These are phyloP conservation scores for Prionace glauca DNA, from an alignment of 2,797 vertebrate species.

Conservation along the genomic window DNA sequence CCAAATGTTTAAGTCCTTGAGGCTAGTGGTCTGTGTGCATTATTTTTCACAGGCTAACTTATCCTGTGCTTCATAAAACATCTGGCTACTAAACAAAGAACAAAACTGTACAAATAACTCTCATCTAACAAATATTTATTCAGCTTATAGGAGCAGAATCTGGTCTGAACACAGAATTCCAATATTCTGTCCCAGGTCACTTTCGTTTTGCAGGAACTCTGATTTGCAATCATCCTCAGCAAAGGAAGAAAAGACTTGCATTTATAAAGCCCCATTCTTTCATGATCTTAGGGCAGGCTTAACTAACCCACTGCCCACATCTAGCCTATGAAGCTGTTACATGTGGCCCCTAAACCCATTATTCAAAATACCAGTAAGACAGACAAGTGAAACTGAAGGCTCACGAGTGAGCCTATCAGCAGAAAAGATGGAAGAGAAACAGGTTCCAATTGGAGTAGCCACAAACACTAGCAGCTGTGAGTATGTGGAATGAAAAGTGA, in stretches of 20 bases:
- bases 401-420: too few relatives aligned
- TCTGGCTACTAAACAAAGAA: not conserved
- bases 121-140: not conserved
- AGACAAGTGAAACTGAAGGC: too few relatives aligned
- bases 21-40: not conserved
- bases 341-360: too few relatives aligned
- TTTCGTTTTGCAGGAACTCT: not conserved
- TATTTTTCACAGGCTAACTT: not conserved
- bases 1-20: not conserved
- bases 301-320: too few relatives aligned
- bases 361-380: too few relatives aligned
- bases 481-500: too few relatives aligned
- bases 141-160: not conserved
- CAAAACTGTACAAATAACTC: not conserved
- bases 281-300: not conserved
- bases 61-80: not conserved
- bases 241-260: not conserved
- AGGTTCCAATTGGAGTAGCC: too few relatives aligned
- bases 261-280: not conserved
- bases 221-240: not conserved
- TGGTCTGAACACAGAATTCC: not conserved
- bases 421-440: too few relatives aligned
- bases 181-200: not conserved
- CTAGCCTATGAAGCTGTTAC: too few relatives aligned
- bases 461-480: too few relatives aligned